These are phyloP conservation scores for Zosterops hypoxanthus DNA, from an alignment of 2,113 vertebrate species.

Conservation along the genomic window DNA sequence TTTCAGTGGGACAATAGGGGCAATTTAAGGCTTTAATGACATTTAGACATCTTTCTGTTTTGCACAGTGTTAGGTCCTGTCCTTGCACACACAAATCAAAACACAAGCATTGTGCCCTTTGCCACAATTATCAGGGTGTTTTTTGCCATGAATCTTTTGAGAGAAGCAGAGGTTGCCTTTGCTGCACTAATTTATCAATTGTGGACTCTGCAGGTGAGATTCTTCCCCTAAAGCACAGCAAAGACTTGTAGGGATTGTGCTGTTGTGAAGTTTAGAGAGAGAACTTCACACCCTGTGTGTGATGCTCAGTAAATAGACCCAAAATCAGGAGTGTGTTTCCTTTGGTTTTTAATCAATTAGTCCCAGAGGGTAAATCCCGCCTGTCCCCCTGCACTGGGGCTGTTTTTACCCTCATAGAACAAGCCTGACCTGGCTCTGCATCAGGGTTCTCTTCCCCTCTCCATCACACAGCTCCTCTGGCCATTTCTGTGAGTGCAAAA, in stretches of 20 bases:
- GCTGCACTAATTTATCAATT: neutral
- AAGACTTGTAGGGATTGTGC: neutral
- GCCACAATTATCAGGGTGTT: rapidly evolving
- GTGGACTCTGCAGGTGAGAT: neutral
- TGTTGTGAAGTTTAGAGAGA: neutral
- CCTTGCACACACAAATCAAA: neutral
- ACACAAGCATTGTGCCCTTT: neutral
- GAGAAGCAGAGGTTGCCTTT: neutral
- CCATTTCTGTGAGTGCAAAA: neutral
- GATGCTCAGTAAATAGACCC: neutral
- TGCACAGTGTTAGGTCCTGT: neutral
- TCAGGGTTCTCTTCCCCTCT: neutral
- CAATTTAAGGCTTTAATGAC: neutral
- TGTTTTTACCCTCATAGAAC: neutral
- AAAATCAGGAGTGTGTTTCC: neutral
- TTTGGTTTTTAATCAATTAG: neutral
- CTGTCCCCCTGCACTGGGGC: too few species aligned
- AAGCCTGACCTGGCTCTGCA: neutral
- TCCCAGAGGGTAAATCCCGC: neutral
- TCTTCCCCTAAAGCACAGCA: neutral
- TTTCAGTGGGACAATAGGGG: neutral
- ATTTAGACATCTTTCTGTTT: neutral
- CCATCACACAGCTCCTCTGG: neutral
- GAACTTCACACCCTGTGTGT: neutral
- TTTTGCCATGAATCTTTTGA: neutral